Base-by-base conservation (phyloP, 2,888 invertebrate genomes). In the Lasioglossum vierecki region DNA sequence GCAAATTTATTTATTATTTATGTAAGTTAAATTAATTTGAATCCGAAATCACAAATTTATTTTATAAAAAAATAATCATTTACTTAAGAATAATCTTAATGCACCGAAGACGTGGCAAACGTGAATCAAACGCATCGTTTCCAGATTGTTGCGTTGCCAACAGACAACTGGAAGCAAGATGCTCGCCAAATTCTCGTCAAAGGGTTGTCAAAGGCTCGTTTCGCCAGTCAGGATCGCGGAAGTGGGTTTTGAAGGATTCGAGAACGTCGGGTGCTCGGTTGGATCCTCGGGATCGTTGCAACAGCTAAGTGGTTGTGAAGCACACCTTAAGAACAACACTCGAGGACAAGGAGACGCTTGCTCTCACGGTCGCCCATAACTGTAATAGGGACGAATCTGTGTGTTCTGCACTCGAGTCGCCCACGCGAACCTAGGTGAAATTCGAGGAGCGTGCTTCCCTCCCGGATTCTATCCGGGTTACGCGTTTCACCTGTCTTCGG, bases 371-470 rank as follows among this genome's bases (percentile, higher is more conserved):
- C 80, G 84, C 82, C 73, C 88, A 88, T 92, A 90, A 91, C 88
- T 87, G 88, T 91, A 91, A 91, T 91, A 89, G 85, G 86, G 85
- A 91, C 86, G 84, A 90, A 91, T 82, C 70, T 89, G 88, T 88
- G 88, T 89, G 80, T 79, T 83, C 78, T 89, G 85, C 86, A 86
- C 87, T 89, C 79, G 79, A 85, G 76, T 83, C 86, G 78, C 88
- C 91, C 81, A 88, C 90, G 86, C 82, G 73, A 71, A 49, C 13
- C 63, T 46, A 35, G 39, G n/a, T 68, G 75, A 70, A 75, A 82
- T 79, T 77, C 57, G 4, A 68, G 83, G 79, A 85, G 39, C 66
- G 68, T 41, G 71, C 60, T 60, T 13, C 60, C 46, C 46, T 72
- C 2, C n/a, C 26, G 13, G 60, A 60, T 30, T 60, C 26, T 22